Evolutionary conservation across 64 coral and sea anemone genomes (phyloP).

Genomic region (Astreopora myriophthalma): DNA sequence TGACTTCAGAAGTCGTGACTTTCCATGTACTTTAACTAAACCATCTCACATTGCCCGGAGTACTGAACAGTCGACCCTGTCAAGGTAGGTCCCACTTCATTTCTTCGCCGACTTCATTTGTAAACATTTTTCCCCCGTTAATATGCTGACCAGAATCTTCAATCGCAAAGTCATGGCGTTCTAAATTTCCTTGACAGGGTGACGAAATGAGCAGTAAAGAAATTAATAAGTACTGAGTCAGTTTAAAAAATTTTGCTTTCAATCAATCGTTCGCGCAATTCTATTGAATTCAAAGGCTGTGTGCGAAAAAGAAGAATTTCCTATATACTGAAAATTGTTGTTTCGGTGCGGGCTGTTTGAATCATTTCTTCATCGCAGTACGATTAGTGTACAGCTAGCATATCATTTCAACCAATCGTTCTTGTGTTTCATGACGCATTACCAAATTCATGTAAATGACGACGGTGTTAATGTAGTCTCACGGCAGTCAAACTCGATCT

Average conservation of each 20-base stretch:
- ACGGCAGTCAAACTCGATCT: background rate
- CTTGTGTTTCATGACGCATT: background rate
- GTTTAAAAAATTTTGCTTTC: background rate
- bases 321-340: background rate
- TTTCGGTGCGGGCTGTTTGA: background rate
- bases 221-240: background rate
- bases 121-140: background rate
- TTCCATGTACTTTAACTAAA: background rate
- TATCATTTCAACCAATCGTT: background rate
- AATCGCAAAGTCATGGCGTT: background rate
- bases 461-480: background rate
- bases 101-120: background rate
- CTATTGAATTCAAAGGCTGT: background rate
- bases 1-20: background rate
- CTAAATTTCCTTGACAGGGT: background rate
- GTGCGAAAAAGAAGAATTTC: background rate
- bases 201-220: conserved; percentile 1
- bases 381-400: background rate
- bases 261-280: conserved; percentile 5
- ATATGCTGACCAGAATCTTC: background rate
- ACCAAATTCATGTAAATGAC: background rate
- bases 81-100: background rate
- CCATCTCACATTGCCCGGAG: background rate
- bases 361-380: background rate
- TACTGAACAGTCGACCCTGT: background rate